Evolutionary conservation across 2,797 vertebrate species (phyloP).

Genomic region (Astyanax mexicanus): DNA sequence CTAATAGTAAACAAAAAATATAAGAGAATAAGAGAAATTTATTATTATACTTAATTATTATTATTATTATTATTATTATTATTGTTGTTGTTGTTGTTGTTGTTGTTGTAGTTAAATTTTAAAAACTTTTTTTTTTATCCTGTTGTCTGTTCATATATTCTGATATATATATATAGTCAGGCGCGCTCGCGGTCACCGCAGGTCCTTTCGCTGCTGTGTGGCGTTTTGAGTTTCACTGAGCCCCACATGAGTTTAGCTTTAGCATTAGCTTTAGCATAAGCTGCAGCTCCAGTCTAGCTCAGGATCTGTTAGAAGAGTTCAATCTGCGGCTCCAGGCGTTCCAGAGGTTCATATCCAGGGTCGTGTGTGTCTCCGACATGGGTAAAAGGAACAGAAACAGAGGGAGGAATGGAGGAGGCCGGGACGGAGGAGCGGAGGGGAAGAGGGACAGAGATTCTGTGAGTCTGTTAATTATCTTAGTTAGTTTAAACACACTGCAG

Average conservation of each 20-base stretch:
- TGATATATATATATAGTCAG: constrained; percentile 59
- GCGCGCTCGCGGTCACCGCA: constrained; percentile 58
- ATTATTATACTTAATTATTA: no score
- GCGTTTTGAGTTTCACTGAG: constrained; percentile 62
- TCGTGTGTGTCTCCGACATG: constrained; percentile 69
- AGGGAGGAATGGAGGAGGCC: constrained; percentile 68
- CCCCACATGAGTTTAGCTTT: constrained; percentile 60
- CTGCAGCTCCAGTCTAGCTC: background rate
- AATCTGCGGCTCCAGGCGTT: background rate
- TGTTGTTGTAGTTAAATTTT: no score
- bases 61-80: no score
- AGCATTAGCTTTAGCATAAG: constrained; percentile 42
- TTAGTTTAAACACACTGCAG: constrained; percentile 10
- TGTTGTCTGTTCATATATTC: no score
- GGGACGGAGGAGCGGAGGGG: constrained; percentile 60
- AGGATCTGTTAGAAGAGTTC: background rate
- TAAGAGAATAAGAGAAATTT: no score
- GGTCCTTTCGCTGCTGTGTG: constrained; percentile 69
- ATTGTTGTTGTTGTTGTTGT: no score
- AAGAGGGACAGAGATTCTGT: constrained; percentile 80
- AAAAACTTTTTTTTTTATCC: no score
- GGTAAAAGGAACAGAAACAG: constrained; percentile 80
- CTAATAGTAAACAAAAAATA: no score
- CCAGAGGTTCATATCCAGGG: constrained; percentile 59
- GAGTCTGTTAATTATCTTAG: no score